These are phyloP conservation scores for Crypturellus undulatus DNA, from an alignment of 2,113 vertebrate species.

Conservation along the genomic window DNA sequence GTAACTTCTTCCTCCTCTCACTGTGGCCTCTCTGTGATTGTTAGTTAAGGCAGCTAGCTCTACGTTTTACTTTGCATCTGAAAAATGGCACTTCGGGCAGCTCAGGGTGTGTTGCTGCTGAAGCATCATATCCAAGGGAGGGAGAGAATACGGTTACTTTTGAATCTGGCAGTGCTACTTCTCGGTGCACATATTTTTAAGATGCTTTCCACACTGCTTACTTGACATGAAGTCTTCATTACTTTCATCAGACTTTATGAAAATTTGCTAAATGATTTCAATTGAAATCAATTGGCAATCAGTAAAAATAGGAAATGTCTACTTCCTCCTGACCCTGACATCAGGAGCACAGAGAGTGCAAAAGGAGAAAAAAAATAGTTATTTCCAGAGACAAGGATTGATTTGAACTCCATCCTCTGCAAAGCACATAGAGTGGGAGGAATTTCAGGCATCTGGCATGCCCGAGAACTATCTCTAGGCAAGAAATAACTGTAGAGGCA, in stretches of 20 bases:
- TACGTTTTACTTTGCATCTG: fast-evolving
- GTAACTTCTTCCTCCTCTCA: neutral
- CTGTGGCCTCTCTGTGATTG: neutral
- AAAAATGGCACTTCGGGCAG: neutral
- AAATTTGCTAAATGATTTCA: neutral
- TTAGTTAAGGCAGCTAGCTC: neutral
- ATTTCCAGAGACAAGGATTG: neutral
- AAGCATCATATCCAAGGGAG: neutral
- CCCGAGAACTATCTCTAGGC: neutral
- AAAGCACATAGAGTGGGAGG: neutral
- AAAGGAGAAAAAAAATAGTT: neutral
- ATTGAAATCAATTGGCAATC: neutral
- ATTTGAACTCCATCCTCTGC: neutral
- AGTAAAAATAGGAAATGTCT: neutral
- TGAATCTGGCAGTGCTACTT: neutral
- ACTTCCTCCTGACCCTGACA: neutral
- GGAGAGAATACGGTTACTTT: neutral
- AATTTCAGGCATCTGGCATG: neutral
- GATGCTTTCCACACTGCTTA: neutral
- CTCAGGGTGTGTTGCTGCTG: neutral
- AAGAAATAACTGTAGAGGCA: neutral
- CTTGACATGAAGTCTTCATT: neutral
- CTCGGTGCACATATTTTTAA: neutral
- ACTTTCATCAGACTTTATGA: neutral
- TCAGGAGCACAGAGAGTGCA: neutral